A percentile compares a stretch with the other conserved stretches of the same genome.
phyloP scores from a whole-genome alignment of 2,797 vertebrate species.

The Apodemus agrarius region DNA sequence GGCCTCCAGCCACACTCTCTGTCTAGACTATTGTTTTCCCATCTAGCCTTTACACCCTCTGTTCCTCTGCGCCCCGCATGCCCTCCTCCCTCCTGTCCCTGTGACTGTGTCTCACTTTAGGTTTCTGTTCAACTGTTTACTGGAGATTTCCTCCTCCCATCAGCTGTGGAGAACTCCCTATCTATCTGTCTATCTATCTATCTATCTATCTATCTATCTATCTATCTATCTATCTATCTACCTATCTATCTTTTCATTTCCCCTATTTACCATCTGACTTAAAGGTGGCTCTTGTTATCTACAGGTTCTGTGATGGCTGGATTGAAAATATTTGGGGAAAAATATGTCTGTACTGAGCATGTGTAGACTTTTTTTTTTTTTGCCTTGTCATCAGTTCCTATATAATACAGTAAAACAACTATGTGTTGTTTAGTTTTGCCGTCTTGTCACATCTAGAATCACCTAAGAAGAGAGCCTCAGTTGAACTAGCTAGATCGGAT shows the following conservation, averaged over 20 bases:
- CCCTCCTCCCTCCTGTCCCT: background rate
- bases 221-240: background rate
- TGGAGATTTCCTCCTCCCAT: background rate
- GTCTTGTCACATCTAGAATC: background rate
- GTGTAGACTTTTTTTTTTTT: background rate
- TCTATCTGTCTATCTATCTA: background rate
- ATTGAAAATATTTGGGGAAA: background rate
- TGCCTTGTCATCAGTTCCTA: background rate
- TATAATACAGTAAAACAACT: background rate
- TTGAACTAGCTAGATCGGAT: background rate
- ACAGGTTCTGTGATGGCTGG: background rate
- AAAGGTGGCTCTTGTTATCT: background rate
- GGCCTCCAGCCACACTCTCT: background rate
- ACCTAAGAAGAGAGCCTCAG: background rate
- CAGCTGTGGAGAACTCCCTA: background rate
- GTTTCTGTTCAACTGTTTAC: slow-evolving; percentile 17
- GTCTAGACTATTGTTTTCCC: background rate
- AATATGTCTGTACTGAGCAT: background rate
- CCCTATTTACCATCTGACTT: background rate
- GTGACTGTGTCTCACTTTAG: background rate
- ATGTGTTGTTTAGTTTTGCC: background rate
- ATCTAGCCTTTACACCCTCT: background rate
- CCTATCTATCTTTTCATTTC: background rate
- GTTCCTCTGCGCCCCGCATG: background rate
- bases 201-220: background rate